Conservation (phyloP, 2,113 vertebrate genomes). For the Burhinus bistriatus region DNA sequence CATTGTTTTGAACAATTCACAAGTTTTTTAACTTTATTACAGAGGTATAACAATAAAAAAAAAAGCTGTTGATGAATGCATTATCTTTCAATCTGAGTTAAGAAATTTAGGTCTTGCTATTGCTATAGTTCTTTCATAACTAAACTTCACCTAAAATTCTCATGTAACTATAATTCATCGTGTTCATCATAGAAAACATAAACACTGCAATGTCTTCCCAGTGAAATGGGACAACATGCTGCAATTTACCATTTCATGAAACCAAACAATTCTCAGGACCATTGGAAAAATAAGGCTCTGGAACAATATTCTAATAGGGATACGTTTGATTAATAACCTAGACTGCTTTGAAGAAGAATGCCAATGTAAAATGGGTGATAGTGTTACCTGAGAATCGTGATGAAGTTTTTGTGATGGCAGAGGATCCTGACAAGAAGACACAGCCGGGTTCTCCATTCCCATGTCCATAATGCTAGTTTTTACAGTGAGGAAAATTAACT, state of each 20-base stretch:
- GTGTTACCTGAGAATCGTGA: not conserved
- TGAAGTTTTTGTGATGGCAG: not conserved
- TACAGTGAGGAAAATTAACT: not conserved
- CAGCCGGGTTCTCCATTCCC: not conserved
- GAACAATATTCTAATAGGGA: not conserved
- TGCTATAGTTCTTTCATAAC: not conserved
- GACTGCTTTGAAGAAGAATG: not conserved
- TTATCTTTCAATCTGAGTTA: not conserved
- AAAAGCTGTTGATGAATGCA: not conserved
- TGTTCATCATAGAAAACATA: not conserved
- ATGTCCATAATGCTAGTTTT: not conserved
- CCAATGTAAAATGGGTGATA: not conserved
- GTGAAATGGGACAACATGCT: not conserved
- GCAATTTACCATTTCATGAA: not conserved
- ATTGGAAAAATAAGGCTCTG: not conserved
- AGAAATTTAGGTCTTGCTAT: not conserved
- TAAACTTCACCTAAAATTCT: not conserved
- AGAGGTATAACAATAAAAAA: not conserved
- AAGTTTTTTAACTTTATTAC: not conserved
- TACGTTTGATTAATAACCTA: not conserved
- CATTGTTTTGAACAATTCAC: not conserved
- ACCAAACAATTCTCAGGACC: not conserved
- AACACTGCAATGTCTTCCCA: not conserved
- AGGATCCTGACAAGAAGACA: not conserved
- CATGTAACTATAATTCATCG: not conserved